Percentiles rank a stretch among this genome's conserved stretches.
Conservation (phyloP, 2,797 vertebrate genomes). For the Acanthornis magna region DNA sequence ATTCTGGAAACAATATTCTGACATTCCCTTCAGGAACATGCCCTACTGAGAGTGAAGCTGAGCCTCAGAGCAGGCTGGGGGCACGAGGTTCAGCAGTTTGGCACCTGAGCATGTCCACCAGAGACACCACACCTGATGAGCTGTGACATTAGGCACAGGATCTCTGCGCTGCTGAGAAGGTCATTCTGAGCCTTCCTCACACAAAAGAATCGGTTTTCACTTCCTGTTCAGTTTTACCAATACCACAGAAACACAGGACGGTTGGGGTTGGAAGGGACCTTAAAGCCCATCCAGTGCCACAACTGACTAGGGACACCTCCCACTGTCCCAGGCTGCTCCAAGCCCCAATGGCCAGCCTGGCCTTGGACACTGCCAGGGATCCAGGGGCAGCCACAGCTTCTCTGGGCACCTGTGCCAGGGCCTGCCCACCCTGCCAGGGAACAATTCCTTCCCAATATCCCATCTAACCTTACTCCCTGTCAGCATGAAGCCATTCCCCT, state of each 20-base stretch:
- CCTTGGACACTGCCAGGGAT: not conserved
- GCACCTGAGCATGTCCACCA: fast-evolving
- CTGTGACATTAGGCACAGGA: not conserved
- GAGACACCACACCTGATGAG: not conserved
- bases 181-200: not conserved
- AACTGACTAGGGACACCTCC: not conserved
- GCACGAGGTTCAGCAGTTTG: not conserved
- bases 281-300: not conserved
- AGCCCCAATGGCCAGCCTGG: not conserved
- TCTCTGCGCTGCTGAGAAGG: not conserved
- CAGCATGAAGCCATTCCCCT: not conserved
- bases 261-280: not conserved
- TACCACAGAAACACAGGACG: not conserved
- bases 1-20: not conserved
- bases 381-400: not conserved
- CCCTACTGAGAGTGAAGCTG: not conserved
- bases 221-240: not conserved
- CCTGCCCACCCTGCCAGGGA: not conserved
- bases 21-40: not conserved
- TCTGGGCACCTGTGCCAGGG: not conserved
- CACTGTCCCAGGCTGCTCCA: not conserved
- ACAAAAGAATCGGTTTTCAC: not conserved
- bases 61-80: not conserved
- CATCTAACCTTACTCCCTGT: not conserved
- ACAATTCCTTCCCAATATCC: not conserved